Percentiles rank a stretch among this genome's conserved stretches.
phyloP scores from a whole-genome alignment of 2,888 invertebrate species.

The Anodontia alba region DNA sequence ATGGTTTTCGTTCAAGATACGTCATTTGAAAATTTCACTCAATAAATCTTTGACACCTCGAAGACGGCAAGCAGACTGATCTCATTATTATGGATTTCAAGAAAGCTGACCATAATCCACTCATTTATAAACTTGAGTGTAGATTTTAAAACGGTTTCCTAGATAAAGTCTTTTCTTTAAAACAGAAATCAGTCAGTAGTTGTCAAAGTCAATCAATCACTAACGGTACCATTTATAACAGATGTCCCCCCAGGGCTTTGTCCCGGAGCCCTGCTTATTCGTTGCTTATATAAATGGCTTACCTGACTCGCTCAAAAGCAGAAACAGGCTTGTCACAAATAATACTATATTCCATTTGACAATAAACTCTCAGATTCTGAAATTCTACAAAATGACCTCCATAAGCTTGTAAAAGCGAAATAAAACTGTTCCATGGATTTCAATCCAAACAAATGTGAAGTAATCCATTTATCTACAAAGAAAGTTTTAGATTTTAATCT shows the following conservation, averaged over 20 bases:
- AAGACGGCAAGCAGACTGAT: constrained; percentile 34
- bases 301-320: constrained; percentile 29
- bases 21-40: constrained; percentile 28
- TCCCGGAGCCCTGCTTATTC: constrained; percentile 32
- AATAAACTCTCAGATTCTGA: neutral
- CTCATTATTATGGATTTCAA: constrained; percentile 41
- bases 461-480: constrained; percentile 12
- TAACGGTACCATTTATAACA: constrained; percentile 20
- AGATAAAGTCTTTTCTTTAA: constrained; percentile 30
- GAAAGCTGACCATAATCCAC: neutral
- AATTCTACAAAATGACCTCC: constrained; percentile 22
- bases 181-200: constrained; percentile 27
- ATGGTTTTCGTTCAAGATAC: constrained; percentile 17
- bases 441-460: constrained; percentile 34
- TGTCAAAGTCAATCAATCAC: constrained; percentile 23
- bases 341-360: constrained; percentile 34
- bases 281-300: constrained; percentile 30
- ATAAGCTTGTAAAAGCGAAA: constrained; percentile 18
- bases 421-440: constrained; percentile 18
- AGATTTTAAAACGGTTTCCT: neutral
- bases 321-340: constrained; percentile 31
- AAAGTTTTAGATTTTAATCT: neutral
- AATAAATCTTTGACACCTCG: constrained; percentile 30
- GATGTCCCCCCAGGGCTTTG: constrained; percentile 36
- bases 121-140: constrained; percentile 13